Conservation (phyloP, 2,113 vertebrate species). For the Dasyprocta punctata region DNA sequence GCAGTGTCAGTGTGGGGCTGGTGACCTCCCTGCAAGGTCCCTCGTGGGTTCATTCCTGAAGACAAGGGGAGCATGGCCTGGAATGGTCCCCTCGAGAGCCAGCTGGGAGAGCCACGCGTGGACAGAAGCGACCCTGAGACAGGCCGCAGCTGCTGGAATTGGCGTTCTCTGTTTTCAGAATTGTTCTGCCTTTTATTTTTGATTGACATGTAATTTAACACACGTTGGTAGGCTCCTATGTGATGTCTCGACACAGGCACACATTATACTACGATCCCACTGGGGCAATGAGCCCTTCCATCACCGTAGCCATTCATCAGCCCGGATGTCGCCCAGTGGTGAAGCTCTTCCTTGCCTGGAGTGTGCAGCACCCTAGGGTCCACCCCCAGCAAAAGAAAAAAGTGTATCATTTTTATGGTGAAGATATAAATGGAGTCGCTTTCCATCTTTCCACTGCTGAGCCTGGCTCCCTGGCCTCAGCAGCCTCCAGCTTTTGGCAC, state of each 20-base stretch:
- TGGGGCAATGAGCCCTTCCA: neutral
- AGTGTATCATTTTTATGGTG: neutral
- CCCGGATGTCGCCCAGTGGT: neutral
- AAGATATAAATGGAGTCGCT: neutral
- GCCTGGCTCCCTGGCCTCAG: neutral
- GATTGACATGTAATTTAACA: neutral
- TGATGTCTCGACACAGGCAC: neutral
- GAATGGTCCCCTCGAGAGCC: neutral
- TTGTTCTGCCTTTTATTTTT: neutral
- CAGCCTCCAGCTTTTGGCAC: neutral
- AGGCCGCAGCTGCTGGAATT: accelerated
- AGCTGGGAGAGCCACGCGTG: neutral
- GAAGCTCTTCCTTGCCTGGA: neutral
- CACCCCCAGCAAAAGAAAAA: neutral
- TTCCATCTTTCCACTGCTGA: neutral
- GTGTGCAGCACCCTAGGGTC: neutral
- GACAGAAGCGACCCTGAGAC: neutral
- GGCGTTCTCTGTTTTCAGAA: neutral
- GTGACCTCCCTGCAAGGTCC: neutral
- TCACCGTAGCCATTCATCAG: neutral
- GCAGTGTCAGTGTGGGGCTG: accelerated
- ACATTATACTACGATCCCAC: neutral
- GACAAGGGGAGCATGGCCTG: neutral
- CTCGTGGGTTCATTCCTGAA: neutral
- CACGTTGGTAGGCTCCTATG: neutral